phyloP scores from a whole-genome alignment of 2,797 vertebrate species.

The Oreochromis mossambicus region DNA sequence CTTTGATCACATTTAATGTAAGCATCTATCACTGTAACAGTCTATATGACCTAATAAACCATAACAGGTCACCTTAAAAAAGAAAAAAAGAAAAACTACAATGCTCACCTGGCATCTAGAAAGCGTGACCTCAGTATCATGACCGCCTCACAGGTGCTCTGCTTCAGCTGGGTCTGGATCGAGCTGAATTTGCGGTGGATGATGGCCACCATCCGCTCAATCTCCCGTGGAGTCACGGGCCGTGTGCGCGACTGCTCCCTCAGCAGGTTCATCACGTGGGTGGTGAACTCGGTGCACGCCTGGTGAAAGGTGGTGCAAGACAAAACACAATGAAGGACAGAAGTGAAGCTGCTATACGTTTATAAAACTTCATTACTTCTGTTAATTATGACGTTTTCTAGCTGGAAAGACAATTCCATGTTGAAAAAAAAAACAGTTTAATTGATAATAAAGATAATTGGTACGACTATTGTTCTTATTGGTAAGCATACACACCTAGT shows the following conservation, averaged over 20 bases:
- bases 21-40: background rate
- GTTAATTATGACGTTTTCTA: background rate
- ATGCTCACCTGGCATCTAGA: slow-evolving; percentile 85
- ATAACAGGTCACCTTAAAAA: background rate
- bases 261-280: slow-evolving; percentile 92
- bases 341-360: background rate
- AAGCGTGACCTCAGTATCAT: slow-evolving; percentile 93
- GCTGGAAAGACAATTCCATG: background rate
- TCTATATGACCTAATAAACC: background rate
- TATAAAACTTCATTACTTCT: background rate
- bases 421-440: background rate
- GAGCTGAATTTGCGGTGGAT: slow-evolving; percentile 95
- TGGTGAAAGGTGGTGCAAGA: slow-evolving; percentile 16
- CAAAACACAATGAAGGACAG: background rate
- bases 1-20: background rate
- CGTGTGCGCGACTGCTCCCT: slow-evolving; percentile 90
- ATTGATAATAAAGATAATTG: background rate
- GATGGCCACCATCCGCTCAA: slow-evolving; percentile 92
- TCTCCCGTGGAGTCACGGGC: slow-evolving; percentile 89
- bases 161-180: slow-evolving; percentile 93
- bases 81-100: background rate
- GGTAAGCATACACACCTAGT: background rate
- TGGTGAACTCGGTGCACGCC: slow-evolving; percentile 93
- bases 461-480: background rate
- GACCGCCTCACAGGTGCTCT: slow-evolving; percentile 92